phyloP scores from a whole-genome alignment of 2,797 vertebrate species.

The Hozukius guyotensis region DNA sequence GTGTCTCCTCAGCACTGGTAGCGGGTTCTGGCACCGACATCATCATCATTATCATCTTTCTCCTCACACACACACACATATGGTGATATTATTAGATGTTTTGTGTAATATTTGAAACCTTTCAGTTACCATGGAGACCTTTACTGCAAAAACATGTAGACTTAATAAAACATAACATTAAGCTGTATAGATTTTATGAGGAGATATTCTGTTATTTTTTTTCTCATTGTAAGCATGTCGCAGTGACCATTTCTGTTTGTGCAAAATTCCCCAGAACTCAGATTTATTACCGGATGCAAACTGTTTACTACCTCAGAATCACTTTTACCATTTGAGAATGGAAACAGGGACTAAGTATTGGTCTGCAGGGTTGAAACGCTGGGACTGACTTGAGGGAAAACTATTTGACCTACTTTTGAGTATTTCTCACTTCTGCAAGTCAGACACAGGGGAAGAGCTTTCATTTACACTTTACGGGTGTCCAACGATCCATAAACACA shows the following conservation, averaged over 20 bases:
- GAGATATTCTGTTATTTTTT: slow-evolving; percentile 25
- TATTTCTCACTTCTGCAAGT: slow-evolving; percentile 71
- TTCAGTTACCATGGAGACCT: slow-evolving; percentile 41
- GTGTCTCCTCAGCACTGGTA: slow-evolving; percentile 21
- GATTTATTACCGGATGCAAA: slow-evolving; percentile 61
- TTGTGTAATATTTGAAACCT: slow-evolving; percentile 39
- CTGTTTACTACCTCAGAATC: slow-evolving; percentile 59
- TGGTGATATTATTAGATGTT: slow-evolving; percentile 25
- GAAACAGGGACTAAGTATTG: slow-evolving; percentile 58
- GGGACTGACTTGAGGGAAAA: slow-evolving; percentile 57
- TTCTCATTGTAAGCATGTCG: not conserved
- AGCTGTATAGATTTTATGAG: slow-evolving; percentile 27
- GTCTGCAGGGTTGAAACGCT: slow-evolving; percentile 43
- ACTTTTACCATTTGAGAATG: slow-evolving; percentile 62
- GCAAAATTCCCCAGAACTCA: slow-evolving; percentile 32
- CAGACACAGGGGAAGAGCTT: slow-evolving; percentile 40
- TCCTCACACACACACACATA: slow-evolving; percentile 9
- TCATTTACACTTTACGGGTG: no score
- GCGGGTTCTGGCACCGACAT: slow-evolving; percentile 11
- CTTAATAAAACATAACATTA: slow-evolving; percentile 43
- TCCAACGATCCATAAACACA: no score
- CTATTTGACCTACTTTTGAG: slow-evolving; percentile 80
- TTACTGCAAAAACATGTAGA: slow-evolving; percentile 21
- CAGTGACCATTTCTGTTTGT: slow-evolving; percentile 34
- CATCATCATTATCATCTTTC: slow-evolving; percentile 28